These are phyloP conservation scores for Drosophila bunnanda DNA, from an alignment of 2,888 invertebrate species.

Conservation along the genomic window DNA sequence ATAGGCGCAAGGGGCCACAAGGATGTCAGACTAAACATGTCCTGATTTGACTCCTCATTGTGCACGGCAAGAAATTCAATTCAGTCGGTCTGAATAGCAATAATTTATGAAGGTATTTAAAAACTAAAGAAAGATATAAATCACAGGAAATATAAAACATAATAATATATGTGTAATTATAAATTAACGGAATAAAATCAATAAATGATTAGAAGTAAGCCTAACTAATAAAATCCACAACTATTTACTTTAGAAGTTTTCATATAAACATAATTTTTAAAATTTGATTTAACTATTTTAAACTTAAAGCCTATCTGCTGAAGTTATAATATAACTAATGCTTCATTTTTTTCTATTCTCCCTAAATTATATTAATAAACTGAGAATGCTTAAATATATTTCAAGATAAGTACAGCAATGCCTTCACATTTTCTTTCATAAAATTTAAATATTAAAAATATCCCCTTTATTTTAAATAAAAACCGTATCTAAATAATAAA, in stretches of 20 bases:
- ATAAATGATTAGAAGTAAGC: too few relatives aligned
- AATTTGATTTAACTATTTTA: background rate
- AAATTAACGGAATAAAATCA: background rate
- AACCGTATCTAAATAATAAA: background rate
- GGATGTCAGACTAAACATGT: conserved; percentile 39
- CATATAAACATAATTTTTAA: background rate
- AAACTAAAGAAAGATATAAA: background rate
- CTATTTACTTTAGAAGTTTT: too few relatives aligned
- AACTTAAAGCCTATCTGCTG: too few relatives aligned
- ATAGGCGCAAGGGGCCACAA: conserved; percentile 20
- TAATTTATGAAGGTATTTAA: background rate
- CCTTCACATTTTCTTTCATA: background rate
- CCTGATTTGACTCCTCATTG: conserved; percentile 18
- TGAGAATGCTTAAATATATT: background rate
- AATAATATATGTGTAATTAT: background rate
- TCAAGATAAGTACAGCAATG: background rate
- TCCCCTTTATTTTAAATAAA: background rate
- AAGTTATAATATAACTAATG: too few relatives aligned
- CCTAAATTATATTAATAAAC: background rate
- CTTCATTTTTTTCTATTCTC: background rate
- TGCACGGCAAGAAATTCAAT: background rate
- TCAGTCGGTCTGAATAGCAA: fast-evolving
- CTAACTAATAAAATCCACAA: too few relatives aligned
- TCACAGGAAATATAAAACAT: background rate
- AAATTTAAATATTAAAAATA: background rate